phyloP scores from a whole-genome alignment of 2,888 invertebrate species.

The Stenodema calcarata region DNA sequence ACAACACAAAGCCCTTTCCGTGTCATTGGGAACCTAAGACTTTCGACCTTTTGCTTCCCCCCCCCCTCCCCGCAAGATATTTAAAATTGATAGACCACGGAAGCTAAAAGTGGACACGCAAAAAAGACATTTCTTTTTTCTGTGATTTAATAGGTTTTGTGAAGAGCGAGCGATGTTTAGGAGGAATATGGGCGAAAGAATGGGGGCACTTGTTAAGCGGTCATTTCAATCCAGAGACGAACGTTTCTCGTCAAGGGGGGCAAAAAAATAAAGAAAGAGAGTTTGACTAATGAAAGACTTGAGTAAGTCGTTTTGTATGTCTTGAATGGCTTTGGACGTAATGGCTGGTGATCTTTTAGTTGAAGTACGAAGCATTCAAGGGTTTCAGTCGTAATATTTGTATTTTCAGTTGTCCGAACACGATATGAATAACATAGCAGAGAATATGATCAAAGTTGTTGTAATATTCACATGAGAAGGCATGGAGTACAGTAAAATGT shows the following conservation, averaged over 20 bases:
- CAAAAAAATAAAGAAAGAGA: neutral
- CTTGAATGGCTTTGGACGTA: neutral
- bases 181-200: neutral
- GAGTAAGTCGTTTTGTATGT: neutral
- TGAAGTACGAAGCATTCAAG: too few relatives aligned
- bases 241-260: neutral
- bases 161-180: neutral
- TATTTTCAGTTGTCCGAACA: too few relatives aligned
- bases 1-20: neutral
- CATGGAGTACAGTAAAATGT: too few relatives aligned
- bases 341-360: neutral
- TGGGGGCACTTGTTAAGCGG: neutral
- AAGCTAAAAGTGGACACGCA: conserved; percentile 1
- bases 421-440: too few relatives aligned
- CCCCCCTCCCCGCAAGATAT: neutral
- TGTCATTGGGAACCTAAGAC: neutral
- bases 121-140: conserved; percentile 15
- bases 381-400: too few relatives aligned
- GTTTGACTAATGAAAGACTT: conserved; percentile 3
- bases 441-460: too few relatives aligned
- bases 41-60: neutral
- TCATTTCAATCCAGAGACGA: neutral
- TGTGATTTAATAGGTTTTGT: conserved; percentile 13
- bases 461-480: too few relatives aligned
- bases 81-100: conserved; percentile 24